Evolutionary conservation across 2,797 vertebrate genomes (phyloP), one percentile per base, ranked within the genome.

Genomic region (Macropodus opercularis): DNA sequence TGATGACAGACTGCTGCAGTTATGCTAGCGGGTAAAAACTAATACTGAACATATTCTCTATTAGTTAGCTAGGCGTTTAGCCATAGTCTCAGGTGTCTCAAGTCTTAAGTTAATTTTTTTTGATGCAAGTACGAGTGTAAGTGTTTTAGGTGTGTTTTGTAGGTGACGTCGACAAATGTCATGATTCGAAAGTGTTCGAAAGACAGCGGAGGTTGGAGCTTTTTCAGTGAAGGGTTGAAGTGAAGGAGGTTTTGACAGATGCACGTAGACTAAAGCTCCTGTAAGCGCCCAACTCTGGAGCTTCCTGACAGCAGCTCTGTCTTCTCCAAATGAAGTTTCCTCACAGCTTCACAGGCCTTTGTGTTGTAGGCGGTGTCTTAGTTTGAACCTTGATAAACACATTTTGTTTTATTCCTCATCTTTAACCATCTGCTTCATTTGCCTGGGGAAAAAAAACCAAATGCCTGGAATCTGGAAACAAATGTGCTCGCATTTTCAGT

Each of bases 31-130:
- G 36, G 53, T 47, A 19, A 58, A 41, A 66, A 39, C 51, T 69
- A 67, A 72, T 68, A 56, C 53, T 47, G 77, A 77, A 49, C 59
- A 3, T 21, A 22, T 76, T 72, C 62, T 70, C 12, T 72, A n/a
- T 65, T 65, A 24, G 69, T 66, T 57, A 73, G 72, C 27, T 66
- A 43, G 69, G 63, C 46, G 4, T 76, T 79, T 74, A 76, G 82
- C 79, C 74, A 13, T 77, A 81, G 84, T 80, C 81, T 86, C 80
- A 87, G 81, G 84, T 82, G 71, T 80, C 63, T 1, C 58, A 65
- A 77, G 64, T 80, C 72, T 83, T 71, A 54, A 63, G 59, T 60
- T 26, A 9, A 36, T 36, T 39, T 57, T 71, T n/a, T 73, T 56
- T 59, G 63, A 72, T 79, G 71, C 72, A 68, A 52, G 40, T 6